These are phyloP conservation scores for Cyanocitta stelleri DNA, from an alignment of 2,113 vertebrate species.

Conservation along the genomic window DNA sequence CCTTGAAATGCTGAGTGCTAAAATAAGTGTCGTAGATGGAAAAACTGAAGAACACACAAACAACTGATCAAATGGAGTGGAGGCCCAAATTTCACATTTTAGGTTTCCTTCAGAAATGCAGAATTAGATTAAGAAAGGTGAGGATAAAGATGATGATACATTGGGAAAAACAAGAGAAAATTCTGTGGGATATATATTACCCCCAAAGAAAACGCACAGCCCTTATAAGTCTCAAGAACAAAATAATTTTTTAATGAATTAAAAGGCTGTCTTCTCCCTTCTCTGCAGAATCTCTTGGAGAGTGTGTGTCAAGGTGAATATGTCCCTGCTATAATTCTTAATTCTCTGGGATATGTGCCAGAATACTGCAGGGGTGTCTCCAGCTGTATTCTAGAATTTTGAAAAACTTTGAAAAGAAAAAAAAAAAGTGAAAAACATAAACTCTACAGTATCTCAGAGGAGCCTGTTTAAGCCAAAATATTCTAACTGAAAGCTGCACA, in stretches of 20 bases:
- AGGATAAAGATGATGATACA: not conserved
- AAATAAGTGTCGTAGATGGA: conserved; percentile 19
- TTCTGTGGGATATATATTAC: not conserved
- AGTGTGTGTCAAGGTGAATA: accelerated
- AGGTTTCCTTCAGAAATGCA: not conserved
- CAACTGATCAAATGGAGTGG: not conserved
- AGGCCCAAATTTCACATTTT: not conserved
- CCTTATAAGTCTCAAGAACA: not conserved
- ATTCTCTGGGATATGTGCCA: not conserved
- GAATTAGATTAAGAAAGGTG: not conserved
- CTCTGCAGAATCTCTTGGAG: not conserved
- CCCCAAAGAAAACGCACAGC: not conserved
- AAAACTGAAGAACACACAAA: not conserved
- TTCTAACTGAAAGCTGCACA: not conserved
- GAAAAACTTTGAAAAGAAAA: not conserved
- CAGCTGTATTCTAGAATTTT: not conserved
- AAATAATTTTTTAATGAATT: not conserved
- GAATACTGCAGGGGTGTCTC: accelerated
- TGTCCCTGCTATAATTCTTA: not conserved
- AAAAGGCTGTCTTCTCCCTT: not conserved
- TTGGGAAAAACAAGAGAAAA: not conserved
- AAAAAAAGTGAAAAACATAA: not conserved
- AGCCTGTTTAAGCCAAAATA: not conserved
- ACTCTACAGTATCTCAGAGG: not conserved
- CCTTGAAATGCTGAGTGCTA: conserved; percentile 21